phyloP scores from a whole-genome alignment of 2,888 invertebrate genomes.

The Ophion ellenae region DNA sequence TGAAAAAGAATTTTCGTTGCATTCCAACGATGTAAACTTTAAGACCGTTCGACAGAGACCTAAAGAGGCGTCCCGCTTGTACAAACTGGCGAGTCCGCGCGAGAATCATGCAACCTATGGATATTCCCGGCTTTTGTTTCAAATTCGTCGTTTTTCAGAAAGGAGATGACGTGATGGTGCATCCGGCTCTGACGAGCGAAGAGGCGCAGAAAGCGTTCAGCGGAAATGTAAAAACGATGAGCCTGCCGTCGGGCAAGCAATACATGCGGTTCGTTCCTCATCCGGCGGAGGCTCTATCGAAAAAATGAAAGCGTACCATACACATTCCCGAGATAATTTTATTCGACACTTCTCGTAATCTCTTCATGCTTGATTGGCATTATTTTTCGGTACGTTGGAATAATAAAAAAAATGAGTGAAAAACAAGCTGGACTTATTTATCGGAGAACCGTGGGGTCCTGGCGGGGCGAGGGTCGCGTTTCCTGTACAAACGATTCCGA shows the following conservation, averaged over 20 bases:
- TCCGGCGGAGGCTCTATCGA: slow-evolving; percentile 80
- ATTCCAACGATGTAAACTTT: too few species aligned
- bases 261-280: slow-evolving; percentile 91
- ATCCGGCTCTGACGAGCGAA: slow-evolving; percentile 90
- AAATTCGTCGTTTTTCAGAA: slow-evolving; percentile 84
- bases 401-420: slow-evolving; percentile 40
- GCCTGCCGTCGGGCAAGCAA: slow-evolving; percentile 93
- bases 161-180: slow-evolving; percentile 95
- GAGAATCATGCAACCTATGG: too few species aligned
- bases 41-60: too few species aligned
- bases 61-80: too few species aligned
- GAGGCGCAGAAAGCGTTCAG: slow-evolving; percentile 90
- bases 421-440: not conserved
- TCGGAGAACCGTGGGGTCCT: not conserved
- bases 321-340: slow-evolving; percentile 57
- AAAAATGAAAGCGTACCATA: slow-evolving; percentile 61
- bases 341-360: not conserved
- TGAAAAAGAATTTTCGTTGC: too few species aligned
- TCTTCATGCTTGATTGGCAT: not conserved
- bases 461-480: not conserved
- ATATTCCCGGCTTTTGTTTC: not conserved
- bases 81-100: too few species aligned
- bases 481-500: slow-evolving; percentile 18
- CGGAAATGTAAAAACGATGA: slow-evolving; percentile 87
- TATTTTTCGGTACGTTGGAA: slow-evolving; percentile 63